Base-by-base conservation (phyloP, 2,113 vertebrate species). In the Calonectris borealis region DNA sequence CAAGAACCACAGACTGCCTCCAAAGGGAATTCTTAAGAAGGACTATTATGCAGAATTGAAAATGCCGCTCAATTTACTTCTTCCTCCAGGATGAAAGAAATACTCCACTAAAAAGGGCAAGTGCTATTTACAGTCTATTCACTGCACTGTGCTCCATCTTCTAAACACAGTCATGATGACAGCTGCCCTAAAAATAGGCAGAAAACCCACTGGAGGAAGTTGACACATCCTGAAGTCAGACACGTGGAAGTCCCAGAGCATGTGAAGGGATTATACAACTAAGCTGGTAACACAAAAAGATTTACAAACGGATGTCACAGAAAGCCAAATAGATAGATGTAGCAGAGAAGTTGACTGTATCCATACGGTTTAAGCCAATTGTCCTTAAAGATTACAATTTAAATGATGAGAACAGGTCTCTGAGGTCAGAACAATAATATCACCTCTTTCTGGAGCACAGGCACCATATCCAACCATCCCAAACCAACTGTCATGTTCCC, bases 191-290 rank as follows among this genome's bases (percentile, higher is more conserved):
- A 96, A 93, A 93, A 91, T 49, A 85, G 76, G 36, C 54, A 61
- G 4, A 86, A 94, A 80, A 91, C 93, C 78, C 93, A 85, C 14
- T 19, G 69, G 91, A 93, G 94, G 94, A 94, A 91, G 73, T 16
- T 89, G 69, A 93, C 68, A 79, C 85, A 85, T 96, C 87, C 64
- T 3, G 11, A 88, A 86, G 82, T 46, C 92, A 71, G 80, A 51
- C 94, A 24, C 36, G 61, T 90, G 84, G 68, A 87, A 79, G 65
- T 48, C 49, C 16, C 10, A 29, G 44, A 52, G 54, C 2, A 15
- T 52, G 65, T 17, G 49, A 57, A 88, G 17, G 62, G 71, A 42
- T 93, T 42, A 90, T 19, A 94, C 49, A 38, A 86, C 36, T 64
- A 66, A 46, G n/a, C 4, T 48, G 71, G 78, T 61, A 46, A 70